phyloP scores from a whole-genome alignment of 2,888 invertebrate species.

The Callosobruchus maculatus region DNA sequence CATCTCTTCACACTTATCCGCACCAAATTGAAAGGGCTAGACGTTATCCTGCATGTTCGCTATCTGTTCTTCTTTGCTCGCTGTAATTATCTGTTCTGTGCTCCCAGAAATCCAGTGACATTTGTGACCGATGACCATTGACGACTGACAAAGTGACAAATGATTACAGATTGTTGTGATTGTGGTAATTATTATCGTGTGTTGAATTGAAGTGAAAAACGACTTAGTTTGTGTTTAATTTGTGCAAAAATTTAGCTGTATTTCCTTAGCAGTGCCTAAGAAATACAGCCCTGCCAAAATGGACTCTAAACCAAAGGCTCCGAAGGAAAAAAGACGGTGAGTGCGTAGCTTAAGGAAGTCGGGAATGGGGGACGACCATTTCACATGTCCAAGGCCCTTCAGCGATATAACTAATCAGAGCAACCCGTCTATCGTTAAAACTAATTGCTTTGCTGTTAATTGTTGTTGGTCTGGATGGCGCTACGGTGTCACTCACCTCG shows the following conservation, averaged over 20 bases:
- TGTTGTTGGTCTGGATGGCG: neutral
- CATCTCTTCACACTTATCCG: no score
- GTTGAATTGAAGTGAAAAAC: neutral
- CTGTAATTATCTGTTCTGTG: no score
- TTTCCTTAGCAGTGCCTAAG: slow-evolving; percentile 50
- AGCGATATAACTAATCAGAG: neutral
- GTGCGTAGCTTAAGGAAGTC: slow-evolving; percentile 17
- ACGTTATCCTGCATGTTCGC: no score
- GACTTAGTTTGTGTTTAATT: neutral
- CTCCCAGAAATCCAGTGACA: neutral
- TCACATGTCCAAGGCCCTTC: neutral
- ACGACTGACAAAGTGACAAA: neutral
- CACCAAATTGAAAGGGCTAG: no score
- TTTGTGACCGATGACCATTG: neutral
- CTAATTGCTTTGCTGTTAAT: neutral
- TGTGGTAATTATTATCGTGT: neutral
- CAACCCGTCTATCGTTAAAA: neutral
- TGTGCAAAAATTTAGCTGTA: slow-evolving; percentile 22
- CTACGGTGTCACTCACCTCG: neutral
- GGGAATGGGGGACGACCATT: neutral
- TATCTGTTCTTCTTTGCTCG: no score
- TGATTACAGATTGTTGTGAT: neutral
- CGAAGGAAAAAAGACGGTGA: slow-evolving; percentile 72
- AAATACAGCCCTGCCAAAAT: slow-evolving; percentile 38
- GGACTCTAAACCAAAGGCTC: slow-evolving; percentile 42